Evolutionary conservation across 2,797 vertebrate species (phyloP).

Genomic region (Chromobotia macracanthus): DNA sequence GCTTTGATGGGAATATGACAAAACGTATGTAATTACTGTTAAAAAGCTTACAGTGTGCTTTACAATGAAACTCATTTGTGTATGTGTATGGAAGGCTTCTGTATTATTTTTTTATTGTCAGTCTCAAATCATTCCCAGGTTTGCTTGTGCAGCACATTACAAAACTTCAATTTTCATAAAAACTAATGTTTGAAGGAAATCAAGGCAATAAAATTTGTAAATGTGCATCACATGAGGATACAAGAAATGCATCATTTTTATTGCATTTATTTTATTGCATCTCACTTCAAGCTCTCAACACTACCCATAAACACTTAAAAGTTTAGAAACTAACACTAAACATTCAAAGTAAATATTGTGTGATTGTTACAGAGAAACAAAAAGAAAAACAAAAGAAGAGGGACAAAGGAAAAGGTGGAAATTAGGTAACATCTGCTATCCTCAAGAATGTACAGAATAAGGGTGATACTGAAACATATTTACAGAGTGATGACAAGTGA

Average conservation of each 20-base stretch:
- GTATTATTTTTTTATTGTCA: neutral
- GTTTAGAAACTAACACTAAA: neutral
- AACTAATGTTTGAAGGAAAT: neutral
- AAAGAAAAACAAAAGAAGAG: neutral
- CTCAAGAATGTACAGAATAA: neutral
- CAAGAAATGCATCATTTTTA: neutral
- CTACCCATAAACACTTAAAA: neutral
- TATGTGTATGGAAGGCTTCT: neutral
- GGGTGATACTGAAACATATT: neutral
- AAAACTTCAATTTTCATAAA: neutral
- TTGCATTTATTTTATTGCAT: neutral
- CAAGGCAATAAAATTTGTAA: neutral
- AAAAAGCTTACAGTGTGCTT: neutral
- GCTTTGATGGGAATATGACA: neutral
- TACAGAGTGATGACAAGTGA: conserved; percentile 1
- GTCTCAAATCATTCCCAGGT: neutral
- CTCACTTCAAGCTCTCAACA: neutral
- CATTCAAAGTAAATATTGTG: no score
- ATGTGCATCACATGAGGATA: neutral
- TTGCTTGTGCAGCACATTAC: neutral
- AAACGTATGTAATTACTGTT: neutral
- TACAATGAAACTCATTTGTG: neutral
- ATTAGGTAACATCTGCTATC: neutral
- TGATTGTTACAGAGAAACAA: neutral
- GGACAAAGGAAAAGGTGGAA: neutral